These are phyloP conservation scores for Epinotia demarniana DNA, from an alignment of 2,888 invertebrate species.

Conservation along the genomic window DNA sequence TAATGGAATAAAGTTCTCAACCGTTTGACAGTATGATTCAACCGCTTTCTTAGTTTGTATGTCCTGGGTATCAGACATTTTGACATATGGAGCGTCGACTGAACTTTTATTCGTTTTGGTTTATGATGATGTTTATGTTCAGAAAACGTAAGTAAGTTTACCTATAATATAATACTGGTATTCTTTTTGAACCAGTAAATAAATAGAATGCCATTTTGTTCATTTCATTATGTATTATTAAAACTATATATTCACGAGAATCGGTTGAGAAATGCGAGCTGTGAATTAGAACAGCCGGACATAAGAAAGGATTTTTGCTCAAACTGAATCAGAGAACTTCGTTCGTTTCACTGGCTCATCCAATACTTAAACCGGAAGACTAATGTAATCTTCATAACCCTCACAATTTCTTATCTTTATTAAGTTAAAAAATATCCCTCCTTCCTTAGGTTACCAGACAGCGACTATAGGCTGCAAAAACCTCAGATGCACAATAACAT, in stretches of 20 bases:
- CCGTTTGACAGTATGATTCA: slow-evolving; percentile 46
- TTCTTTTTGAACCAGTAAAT: no score
- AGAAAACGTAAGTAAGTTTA: neutral
- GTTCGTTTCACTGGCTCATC: no score
- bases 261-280: no score
- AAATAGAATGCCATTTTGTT: no score
- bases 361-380: neutral
- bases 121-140: slow-evolving; percentile 43
- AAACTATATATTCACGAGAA: no score
- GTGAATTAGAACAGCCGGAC: no score
- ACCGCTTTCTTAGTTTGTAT: slow-evolving; percentile 47
- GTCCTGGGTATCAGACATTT: slow-evolving; percentile 65
- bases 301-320: no score
- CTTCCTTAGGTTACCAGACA: neutral
- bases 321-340: no score
- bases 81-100: slow-evolving; percentile 64
- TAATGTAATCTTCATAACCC: neutral
- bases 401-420: no score
- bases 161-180: no score
- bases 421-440: no score
- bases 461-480: neutral
- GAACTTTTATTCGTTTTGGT: slow-evolving; percentile 61
- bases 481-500: neutral
- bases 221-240: no score
- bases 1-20: slow-evolving; percentile 58